A percentile compares a stretch with the other conserved stretches of the same genome.
These are phyloP conservation scores for Cryptus viduatorius DNA, from an alignment of 2,888 invertebrate species.

Conservation along the genomic window DNA sequence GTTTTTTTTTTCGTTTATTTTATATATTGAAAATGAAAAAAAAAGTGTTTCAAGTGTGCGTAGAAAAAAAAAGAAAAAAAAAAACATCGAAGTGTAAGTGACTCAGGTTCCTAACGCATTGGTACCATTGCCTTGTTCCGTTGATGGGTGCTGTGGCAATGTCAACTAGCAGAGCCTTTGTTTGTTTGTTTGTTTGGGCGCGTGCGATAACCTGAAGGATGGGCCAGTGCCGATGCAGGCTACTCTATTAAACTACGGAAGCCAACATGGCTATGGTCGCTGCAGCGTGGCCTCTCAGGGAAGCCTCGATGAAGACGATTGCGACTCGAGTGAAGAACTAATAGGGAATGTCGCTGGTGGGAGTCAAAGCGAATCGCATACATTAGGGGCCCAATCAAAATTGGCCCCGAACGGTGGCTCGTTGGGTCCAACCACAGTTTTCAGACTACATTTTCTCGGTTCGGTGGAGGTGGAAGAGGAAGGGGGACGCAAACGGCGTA, in stretches of 20 bases:
- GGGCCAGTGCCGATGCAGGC: conserved; percentile 81
- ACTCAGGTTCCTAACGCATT: conserved; percentile 60
- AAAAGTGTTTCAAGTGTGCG: conserved; percentile 16
- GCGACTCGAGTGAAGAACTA: conserved; percentile 84
- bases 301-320: conserved; percentile 84
- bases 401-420: conserved; percentile 81
- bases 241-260: conserved; percentile 83
- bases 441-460: conserved; percentile 93
- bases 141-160: conserved; percentile 82
- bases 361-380: conserved; percentile 78
- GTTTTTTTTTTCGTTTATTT: not conserved
- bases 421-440: conserved; percentile 87
- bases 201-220: conserved; percentile 81
- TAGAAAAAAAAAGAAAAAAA: conserved; percentile 33
- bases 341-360: conserved; percentile 82
- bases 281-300: conserved; percentile 83
- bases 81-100: conserved; percentile 22
- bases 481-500: conserved; percentile 89
- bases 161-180: conserved; percentile 83
- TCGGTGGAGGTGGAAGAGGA: conserved; percentile 95
- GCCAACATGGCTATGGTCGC: conserved; percentile 82
- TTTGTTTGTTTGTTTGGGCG: conserved; percentile 83
- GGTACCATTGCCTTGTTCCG: conserved; percentile 76
- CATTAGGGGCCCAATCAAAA: conserved; percentile 78
- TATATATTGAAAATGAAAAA: not conserved